phyloP scores from a whole-genome alignment of 2,113 vertebrate species.

The Gymnarchus niloticus region DNA sequence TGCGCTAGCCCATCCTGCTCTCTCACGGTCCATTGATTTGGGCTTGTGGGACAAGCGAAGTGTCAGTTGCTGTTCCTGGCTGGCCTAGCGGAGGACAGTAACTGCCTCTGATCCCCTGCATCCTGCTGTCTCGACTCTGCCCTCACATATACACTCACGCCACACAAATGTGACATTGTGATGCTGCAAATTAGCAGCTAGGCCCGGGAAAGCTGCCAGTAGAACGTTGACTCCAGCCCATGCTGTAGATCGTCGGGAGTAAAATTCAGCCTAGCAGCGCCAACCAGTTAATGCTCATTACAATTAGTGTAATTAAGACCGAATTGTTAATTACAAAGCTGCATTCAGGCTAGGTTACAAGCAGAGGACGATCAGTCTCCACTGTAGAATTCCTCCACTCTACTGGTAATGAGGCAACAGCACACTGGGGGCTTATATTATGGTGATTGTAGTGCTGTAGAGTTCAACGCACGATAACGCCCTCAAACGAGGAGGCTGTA shows the following conservation, averaged over 20 bases:
- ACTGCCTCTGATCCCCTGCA: neutral
- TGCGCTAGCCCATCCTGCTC: neutral
- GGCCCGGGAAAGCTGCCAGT: neutral
- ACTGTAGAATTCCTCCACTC: neutral
- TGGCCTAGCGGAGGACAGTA: neutral
- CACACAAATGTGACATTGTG: neutral
- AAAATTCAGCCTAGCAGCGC: neutral
- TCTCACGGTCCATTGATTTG: neutral
- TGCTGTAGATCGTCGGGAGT: neutral
- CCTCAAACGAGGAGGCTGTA: neutral
- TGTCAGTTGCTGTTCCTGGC: neutral
- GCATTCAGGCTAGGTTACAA: neutral
- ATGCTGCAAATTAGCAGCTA: neutral
- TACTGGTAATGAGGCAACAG: neutral
- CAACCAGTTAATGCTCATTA: conserved; percentile 3
- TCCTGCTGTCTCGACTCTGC: neutral
- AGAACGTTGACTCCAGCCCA: neutral
- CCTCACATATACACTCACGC: neutral
- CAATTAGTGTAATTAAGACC: conserved; percentile 6
- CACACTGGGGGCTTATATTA: neutral
- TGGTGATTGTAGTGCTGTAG: neutral
- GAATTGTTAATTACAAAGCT: conserved; percentile 3
- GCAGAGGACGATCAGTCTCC: neutral
- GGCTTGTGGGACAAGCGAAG: neutral
- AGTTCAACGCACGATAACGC: neutral